Percentiles rank a stretch among this genome's conserved stretches.
phyloP scores from a whole-genome alignment of 2,797 vertebrate genomes.

The Dermochelys coriacea region DNA sequence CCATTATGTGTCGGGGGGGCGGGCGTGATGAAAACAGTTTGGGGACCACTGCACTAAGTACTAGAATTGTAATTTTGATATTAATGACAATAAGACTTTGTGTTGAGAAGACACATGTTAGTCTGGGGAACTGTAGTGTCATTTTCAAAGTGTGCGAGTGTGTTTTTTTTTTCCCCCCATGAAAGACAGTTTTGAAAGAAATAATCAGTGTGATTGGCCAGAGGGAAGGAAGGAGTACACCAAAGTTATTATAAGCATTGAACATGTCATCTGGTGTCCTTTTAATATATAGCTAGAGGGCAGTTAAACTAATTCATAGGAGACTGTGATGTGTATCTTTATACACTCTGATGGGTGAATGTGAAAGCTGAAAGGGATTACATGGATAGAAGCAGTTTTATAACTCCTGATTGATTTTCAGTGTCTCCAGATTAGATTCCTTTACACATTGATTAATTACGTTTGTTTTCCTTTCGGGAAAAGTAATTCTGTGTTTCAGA shows the following conservation, averaged over 20 bases:
- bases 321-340: neutral
- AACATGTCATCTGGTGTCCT: conserved; percentile 24
- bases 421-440: neutral
- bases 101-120: neutral
- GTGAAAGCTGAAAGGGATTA: neutral
- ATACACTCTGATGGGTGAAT: neutral
- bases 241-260: conserved; percentile 30
- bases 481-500: neutral
- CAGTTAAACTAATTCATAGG: conserved; percentile 14
- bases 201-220: neutral
- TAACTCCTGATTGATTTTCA: neutral
- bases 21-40: too few relatives aligned
- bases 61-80: conserved; percentile 12
- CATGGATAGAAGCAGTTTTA: neutral
- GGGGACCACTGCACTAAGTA: neutral
- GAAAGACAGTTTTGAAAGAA: conserved; percentile 32
- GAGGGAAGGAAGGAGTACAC: neutral
- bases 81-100: neutral
- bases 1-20: too few relatives aligned
- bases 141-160: neutral
- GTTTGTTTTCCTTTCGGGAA: neutral
- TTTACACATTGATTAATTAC: neutral
- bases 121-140: neutral
- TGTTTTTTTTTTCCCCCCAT: neutral
- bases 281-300: conserved; percentile 6